Percentiles rank a stretch among this genome's conserved stretches.
Conservation (phyloP, 1,140 invertebrate species). For the Bombus consobrinus region DNA sequence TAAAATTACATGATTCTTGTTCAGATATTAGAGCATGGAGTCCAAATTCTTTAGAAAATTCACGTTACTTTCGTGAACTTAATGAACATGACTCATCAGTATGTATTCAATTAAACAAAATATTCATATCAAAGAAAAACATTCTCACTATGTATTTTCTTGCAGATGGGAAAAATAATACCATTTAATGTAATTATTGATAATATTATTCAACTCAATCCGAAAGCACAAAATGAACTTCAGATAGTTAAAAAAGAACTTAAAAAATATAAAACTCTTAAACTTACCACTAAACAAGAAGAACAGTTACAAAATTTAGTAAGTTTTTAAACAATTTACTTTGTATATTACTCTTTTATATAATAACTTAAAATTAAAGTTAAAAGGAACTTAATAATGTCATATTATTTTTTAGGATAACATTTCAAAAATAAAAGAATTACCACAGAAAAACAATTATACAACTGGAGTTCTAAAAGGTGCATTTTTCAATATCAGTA, state of each 20-base stretch:
- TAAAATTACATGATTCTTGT: constrained; percentile 75
- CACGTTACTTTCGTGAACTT: constrained; percentile 75
- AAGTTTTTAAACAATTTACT: constrained; percentile 16
- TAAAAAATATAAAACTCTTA: constrained; percentile 68
- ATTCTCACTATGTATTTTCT: constrained; percentile 4
- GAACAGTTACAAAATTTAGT: constrained; percentile 59
- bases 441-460: neutral
- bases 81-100: constrained; percentile 69
- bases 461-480: constrained; percentile 5
- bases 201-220: constrained; percentile 66
- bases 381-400: neutral
- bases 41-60: constrained; percentile 70
- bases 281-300: constrained; percentile 69
- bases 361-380: neutral
- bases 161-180: constrained; percentile 64
- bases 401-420: constrained; percentile 23
- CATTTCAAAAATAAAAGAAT: constrained; percentile 11
- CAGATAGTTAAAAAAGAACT: constrained; percentile 59
- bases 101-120: constrained; percentile 40
- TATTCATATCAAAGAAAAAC: neutral
- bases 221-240: constrained; percentile 69
- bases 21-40: constrained; percentile 77
- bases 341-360: neutral
- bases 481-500: constrained; percentile 24
- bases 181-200: constrained; percentile 71